These are phyloP conservation scores for Gambusia affinis DNA, from an alignment of 2,113 vertebrate genomes.

Conservation along the genomic window DNA sequence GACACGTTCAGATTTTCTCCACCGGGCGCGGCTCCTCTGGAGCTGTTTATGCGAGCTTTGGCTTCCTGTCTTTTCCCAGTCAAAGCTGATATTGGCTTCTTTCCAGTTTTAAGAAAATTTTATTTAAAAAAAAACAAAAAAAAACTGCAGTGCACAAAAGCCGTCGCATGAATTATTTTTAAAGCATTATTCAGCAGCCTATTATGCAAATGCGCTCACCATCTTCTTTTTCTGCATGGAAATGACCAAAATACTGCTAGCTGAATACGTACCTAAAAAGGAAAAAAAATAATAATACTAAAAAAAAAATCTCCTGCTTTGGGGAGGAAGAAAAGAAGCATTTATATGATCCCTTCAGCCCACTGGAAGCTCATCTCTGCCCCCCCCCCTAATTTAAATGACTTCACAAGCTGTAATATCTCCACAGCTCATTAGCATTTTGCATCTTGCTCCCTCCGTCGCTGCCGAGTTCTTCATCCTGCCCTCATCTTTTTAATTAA, in stretches of 20 bases:
- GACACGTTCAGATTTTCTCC: background rate
- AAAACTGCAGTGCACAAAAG: constrained; percentile 7
- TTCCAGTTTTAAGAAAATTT: constrained; percentile 10
- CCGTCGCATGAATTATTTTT: constrained; percentile 14
- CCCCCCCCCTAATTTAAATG: background rate
- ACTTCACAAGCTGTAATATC: constrained; percentile 34
- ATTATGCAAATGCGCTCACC: constrained; percentile 17
- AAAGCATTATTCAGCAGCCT: constrained; percentile 29
- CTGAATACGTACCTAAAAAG: constrained; percentile 34
- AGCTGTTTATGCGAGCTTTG: background rate
- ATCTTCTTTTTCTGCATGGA: constrained; percentile 11
- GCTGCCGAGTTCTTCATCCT: constrained; percentile 16
- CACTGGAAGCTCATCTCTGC: constrained; percentile 16
- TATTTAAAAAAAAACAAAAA: no score
- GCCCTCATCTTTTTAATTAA: constrained; percentile 28
- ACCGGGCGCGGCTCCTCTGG: background rate
- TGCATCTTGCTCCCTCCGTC: constrained; percentile 8
- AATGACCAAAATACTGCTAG: constrained; percentile 17
- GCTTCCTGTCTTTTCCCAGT: background rate
- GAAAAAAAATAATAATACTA: background rate
- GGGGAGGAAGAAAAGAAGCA: constrained; percentile 2
- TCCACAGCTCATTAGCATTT: constrained; percentile 46
- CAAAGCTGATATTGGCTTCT: background rate
- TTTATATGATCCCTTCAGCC: constrained; percentile 47
- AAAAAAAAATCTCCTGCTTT: background rate